Evolutionary conservation across 2,113 vertebrate species (phyloP).

Genomic region (Otolemur garnettii): DNA sequence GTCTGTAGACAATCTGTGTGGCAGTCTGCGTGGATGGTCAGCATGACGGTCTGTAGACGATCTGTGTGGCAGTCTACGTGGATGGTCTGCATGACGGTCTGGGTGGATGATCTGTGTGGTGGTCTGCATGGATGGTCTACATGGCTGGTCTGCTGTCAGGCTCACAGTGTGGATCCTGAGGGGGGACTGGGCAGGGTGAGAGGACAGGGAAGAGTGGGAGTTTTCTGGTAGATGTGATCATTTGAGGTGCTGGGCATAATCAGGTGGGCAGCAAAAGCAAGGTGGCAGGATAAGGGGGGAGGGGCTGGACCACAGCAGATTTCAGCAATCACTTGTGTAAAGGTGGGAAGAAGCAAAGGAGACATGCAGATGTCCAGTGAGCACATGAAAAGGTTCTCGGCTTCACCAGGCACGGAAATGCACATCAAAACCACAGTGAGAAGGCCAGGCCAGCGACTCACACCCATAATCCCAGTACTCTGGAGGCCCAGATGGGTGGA

Average conservation of each 20-base stretch:
- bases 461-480: too few species aligned
- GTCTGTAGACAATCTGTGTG: too few species aligned
- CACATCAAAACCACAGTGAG: background rate
- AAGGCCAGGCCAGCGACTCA: too few species aligned
- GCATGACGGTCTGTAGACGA: too few species aligned
- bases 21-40: too few species aligned
- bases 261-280: background rate
- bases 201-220: too few species aligned
- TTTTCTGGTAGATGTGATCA: fast-evolving
- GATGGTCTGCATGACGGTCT: too few species aligned
- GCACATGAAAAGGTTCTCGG: background rate
- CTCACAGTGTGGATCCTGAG: background rate
- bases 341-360: background rate
- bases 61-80: too few species aligned
- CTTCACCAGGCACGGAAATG: background rate
- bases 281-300: fast-evolving
- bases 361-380: fast-evolving
- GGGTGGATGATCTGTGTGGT: too few species aligned
- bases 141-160: background rate
- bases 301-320: background rate
- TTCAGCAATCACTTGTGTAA: background rate
- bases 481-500: too few species aligned
- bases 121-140: too few species aligned
- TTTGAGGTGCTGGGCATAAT: background rate
- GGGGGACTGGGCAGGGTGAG: background rate